These are phyloP conservation scores for Dasypolia templi DNA, from an alignment of 2,888 invertebrate genomes.

Conservation along the genomic window DNA sequence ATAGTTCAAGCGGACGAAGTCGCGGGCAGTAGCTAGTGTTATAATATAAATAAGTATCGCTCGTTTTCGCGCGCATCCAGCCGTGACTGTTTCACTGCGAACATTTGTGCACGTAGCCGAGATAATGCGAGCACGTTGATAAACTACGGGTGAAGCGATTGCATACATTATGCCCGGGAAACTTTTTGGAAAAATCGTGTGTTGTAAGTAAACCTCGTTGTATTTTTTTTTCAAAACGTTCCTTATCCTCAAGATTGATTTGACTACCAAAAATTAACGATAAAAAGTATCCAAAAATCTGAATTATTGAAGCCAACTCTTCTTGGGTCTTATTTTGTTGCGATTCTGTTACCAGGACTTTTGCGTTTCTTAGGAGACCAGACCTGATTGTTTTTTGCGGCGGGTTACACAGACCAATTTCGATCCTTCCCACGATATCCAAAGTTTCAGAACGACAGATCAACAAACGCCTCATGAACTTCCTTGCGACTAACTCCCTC, in stretches of 20 bases:
- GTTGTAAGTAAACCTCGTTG: background rate
- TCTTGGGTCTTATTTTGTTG: background rate
- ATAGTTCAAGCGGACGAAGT: no score
- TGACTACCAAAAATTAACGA: background rate
- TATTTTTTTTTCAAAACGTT: background rate
- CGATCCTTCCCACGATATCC: background rate
- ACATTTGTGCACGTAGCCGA: constrained; percentile 53
- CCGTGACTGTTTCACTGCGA: constrained; percentile 76
- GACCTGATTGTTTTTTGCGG: no score
- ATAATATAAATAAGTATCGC: constrained; percentile 57
- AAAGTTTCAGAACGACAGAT: no score
- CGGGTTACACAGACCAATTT: no score
- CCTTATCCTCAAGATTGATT: background rate
- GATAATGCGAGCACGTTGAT: constrained; percentile 25
- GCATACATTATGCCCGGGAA: constrained; percentile 18
- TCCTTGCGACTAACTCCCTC: background rate
- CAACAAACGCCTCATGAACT: no score
- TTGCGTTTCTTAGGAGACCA: background rate
- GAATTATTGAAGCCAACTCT: background rate
- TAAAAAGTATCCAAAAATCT: background rate
- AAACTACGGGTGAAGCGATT: constrained; percentile 3
- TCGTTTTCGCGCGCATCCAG: constrained; percentile 78
- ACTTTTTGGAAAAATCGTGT: background rate
- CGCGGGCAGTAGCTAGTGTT: no score
- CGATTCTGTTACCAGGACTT: background rate